Evolutionary conservation across 1,140 invertebrate species (phyloP).

Genomic region (Lordiphosa collinella): DNA sequence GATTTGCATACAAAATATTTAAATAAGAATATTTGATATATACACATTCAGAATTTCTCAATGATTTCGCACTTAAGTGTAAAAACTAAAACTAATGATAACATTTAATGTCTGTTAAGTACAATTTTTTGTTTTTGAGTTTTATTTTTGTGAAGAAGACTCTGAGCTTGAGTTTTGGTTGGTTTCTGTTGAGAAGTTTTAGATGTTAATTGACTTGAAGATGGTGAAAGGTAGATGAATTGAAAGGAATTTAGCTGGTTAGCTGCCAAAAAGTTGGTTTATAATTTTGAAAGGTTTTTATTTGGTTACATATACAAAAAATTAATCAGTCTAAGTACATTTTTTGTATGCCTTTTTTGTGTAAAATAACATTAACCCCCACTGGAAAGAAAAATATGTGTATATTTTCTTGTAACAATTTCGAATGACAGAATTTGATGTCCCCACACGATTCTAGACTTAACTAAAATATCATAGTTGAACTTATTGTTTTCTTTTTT

Average conservation of each 20-base stretch:
- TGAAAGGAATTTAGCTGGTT: slow-evolving; percentile 18
- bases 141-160: slow-evolving; percentile 31
- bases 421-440: slow-evolving; percentile 20
- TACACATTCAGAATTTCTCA: slow-evolving; percentile 59
- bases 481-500: slow-evolving; percentile 29
- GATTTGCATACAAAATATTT: slow-evolving; percentile 9
- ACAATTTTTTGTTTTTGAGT: slow-evolving; percentile 16
- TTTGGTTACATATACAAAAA: slow-evolving; percentile 64
- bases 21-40: slow-evolving; percentile 43
- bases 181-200: slow-evolving; percentile 19
- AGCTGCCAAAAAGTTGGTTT: background rate
- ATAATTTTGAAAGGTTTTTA: slow-evolving; percentile 18
- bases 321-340: slow-evolving; percentile 76
- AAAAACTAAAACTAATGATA: slow-evolving; percentile 74
- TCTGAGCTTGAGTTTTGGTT: slow-evolving; percentile 45
- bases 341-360: slow-evolving; percentile 36
- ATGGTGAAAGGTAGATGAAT: slow-evolving; percentile 21
- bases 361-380: slow-evolving; percentile 10
- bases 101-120: slow-evolving; percentile 56
- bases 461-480: slow-evolving; percentile 50
- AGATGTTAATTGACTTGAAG: slow-evolving; percentile 61
- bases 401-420: slow-evolving; percentile 12
- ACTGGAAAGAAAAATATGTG: slow-evolving; percentile 17
- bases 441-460: slow-evolving; percentile 10
- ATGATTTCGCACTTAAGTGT: slow-evolving; percentile 53